Evolutionary conservation across 2,113 vertebrate species (phyloP).

Genomic region (Psittacara wagleri): DNA sequence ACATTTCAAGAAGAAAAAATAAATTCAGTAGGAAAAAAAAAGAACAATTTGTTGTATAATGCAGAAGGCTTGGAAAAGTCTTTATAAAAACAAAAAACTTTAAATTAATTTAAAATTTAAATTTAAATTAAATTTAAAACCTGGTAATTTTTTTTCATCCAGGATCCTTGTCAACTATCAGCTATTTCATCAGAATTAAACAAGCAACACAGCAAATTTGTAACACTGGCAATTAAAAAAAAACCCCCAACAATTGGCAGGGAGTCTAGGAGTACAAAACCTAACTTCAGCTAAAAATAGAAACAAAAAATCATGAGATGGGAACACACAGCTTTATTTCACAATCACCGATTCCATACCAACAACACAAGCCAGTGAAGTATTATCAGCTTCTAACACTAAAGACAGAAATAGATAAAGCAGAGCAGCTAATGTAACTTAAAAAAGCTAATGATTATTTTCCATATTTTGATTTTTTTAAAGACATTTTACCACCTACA

Average conservation of each 20-base stretch:
- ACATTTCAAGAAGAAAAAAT: conserved; percentile 76
- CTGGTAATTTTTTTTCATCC: conserved; percentile 10
- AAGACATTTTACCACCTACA: not conserved
- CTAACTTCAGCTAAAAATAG: conserved; percentile 34
- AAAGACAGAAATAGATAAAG: not conserved
- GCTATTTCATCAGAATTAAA: conserved; percentile 26
- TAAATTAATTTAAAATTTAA: not conserved
- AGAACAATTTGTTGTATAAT: conserved; percentile 54
- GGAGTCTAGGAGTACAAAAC: not conserved
- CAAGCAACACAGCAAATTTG: not conserved
- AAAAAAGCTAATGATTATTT: not conserved
- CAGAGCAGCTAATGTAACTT: not conserved
- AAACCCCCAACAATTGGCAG: not conserved
- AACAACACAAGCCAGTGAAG: not conserved
- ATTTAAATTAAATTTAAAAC: no score
- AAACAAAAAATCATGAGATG: not conserved
- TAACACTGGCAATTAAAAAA: not conserved
- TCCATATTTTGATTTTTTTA: not conserved
- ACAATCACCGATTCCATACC: not conserved
- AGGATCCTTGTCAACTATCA: not conserved
- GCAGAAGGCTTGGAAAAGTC: conserved; percentile 19
- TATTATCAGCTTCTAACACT: not conserved
- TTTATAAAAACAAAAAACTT: conserved; percentile 13
- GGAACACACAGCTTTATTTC: not conserved
- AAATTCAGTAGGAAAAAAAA: conserved; percentile 67